Base-by-base conservation (phyloP, 2,113 vertebrate species). In the Lophura nycthemera region DNA sequence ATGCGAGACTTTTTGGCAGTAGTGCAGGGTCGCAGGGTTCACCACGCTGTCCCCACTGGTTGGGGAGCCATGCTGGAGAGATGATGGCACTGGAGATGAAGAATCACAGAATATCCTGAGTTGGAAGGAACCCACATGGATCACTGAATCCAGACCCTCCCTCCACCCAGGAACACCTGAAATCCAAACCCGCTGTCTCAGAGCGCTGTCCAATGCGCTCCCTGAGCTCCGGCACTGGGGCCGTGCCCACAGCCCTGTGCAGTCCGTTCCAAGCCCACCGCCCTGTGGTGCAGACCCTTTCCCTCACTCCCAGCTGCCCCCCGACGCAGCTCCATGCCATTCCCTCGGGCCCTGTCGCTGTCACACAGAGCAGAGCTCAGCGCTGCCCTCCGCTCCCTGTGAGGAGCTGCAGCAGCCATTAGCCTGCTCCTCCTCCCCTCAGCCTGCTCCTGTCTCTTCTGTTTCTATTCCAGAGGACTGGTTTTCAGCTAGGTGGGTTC, bases 11-110 rank as follows among this genome's bases (percentile, higher is more conserved):
- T 40, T 86, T 21, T 65, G 54, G 34, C 57, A 89, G 80, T 52
- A 75, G 32, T 0, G 0, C 0, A 2, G 25, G 38, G 14, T 69
- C 0, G 0, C 0, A 3, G 29, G 38, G 17, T 69, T 40, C 75
- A 25, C 21, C 74, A 72, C 56, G 57, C 13, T 0, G 1, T 56
- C 7, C 29, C 21, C 16, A 30, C 29, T 32, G 64, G 5, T 13
- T 6, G 32, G 32, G 19, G 18, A n/a, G 13, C 8, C 29, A 20
- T 7, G 2, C 30, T 30, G 48, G 83, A 32, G n/a, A 82, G 69
- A 30, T 9, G 27, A 36, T 57, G 48, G 48, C 56, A 42, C 10
- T 75, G 56, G 34, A 81, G 85, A 69, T 15, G 14, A 17, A 16
- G 52, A 54, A 17, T 57, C 56, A 57, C 30, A 19, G 56, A n/a